phyloP scores from a whole-genome alignment of 2,113 vertebrate species.

The Electrona antarctica region DNA sequence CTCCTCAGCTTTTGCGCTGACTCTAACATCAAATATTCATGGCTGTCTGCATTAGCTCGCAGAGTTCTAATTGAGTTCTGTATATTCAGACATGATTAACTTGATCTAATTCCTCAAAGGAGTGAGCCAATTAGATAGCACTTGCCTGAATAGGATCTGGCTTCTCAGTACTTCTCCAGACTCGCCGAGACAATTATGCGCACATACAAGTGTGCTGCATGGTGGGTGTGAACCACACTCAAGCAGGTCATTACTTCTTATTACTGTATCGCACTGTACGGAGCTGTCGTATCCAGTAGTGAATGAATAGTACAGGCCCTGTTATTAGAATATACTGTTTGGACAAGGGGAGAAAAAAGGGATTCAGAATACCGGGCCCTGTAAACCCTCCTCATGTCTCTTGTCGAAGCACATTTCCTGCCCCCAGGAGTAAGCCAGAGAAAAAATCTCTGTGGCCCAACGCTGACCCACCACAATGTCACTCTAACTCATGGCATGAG shows the following conservation, averaged over 20 bases:
- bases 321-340: slow-evolving; percentile 61
- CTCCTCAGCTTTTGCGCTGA: slow-evolving; percentile 55
- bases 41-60: slow-evolving; percentile 75
- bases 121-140: slow-evolving; percentile 77
- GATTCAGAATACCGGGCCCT: slow-evolving; percentile 37
- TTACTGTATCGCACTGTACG: slow-evolving; percentile 47
- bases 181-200: slow-evolving; percentile 67
- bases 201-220: slow-evolving; percentile 58
- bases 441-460: slow-evolving; percentile 61
- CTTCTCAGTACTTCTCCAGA: slow-evolving; percentile 61
- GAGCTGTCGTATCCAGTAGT: slow-evolving; percentile 36
- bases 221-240: slow-evolving; percentile 59
- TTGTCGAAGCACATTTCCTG: slow-evolving; percentile 34
- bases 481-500: slow-evolving; percentile 67
- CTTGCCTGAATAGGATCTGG: slow-evolving; percentile 74
- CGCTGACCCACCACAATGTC: slow-evolving; percentile 74
- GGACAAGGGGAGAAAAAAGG: slow-evolving; percentile 34
- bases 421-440: slow-evolving; percentile 38
- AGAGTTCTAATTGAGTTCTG: slow-evolving; percentile 79
- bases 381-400: slow-evolving; percentile 45
- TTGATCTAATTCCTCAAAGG: slow-evolving; percentile 80
- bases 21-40: slow-evolving; percentile 74
- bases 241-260: slow-evolving; percentile 66
- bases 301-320: slow-evolving; percentile 36
- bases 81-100: slow-evolving; percentile 79